Evolutionary conservation across 1,140 invertebrate genomes (phyloP), one percentile per base, ranked within the genome.

Genomic region (Phymorhynchus buccinoides): DNA sequence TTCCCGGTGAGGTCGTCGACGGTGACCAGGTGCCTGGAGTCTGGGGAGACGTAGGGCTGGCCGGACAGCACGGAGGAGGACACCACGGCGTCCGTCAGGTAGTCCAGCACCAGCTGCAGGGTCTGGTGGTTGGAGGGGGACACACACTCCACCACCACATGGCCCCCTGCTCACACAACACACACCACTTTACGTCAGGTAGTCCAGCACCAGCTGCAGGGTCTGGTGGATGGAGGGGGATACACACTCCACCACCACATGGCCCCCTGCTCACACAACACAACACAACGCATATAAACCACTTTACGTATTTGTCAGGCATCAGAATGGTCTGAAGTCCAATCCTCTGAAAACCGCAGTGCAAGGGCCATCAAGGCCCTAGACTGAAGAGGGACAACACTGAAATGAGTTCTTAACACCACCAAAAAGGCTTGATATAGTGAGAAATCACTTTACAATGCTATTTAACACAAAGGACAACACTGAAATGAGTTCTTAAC

Each of bases 41-140:
- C 96, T 1, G 96, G 96, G 1, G 96, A 96, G 2, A 96, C 94
- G 83, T 95, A 95, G 0, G 96, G 96, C 73, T 93, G 94, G 30
- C 96, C 96, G 77, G 95, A 92, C 27, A 96, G 92, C 66, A 94
- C 94, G 0, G 95, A 93, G 89, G 96, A 96, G 78, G 95, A 94
- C 3, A 96, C 92, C 6, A 97, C 95, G 2, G 95, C 95, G 90
- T 97, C 96, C 1, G 96, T 97, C 41, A 97, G 91, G 89, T 96
- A 96, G 93, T 97, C 96, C 79, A 97, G 89, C 7, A 97, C 92
- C 6, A 97, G 91, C 93, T 96, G 96, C 1, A 90, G 52, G 4
- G 87, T 88, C 68, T 87, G 73, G 3, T 84, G 86, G 16, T 85
- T 84, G 30, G 78, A 48, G 9, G 84, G 52, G 16, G 87, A 88